Evolutionary conservation across 2,888 invertebrate genomes (phyloP).

Genomic region (Hemistola chrysoprasaria): DNA sequence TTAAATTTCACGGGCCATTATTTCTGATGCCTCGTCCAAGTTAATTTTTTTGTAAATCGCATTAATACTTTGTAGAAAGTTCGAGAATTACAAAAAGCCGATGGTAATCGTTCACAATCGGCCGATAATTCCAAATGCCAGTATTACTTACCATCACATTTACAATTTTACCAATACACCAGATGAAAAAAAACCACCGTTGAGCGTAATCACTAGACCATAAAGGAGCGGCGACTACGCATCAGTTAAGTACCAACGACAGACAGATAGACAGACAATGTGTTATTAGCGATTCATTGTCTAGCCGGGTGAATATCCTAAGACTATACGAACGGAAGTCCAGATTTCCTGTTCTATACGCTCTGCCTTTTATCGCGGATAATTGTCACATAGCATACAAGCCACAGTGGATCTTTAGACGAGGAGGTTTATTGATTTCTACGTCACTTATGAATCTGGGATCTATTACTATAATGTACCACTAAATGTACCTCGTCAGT

Average conservation of each 20-base stretch:
- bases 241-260: constrained; percentile 55
- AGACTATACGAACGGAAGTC: constrained; percentile 75
- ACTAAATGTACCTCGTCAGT: too few relatives aligned
- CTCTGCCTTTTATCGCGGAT: constrained; percentile 32
- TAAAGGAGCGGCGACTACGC: constrained; percentile 56
- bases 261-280: constrained; percentile 56
- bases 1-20: too few relatives aligned
- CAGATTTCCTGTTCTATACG: constrained; percentile 71
- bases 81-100: background rate
- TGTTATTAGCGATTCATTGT: constrained; percentile 66
- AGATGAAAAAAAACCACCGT: constrained; percentile 35
- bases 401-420: background rate
- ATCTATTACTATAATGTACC: too few relatives aligned
- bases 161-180: constrained; percentile 15
- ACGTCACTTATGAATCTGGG: too few relatives aligned
- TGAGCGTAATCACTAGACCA: constrained; percentile 56
- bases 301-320: constrained; percentile 74
- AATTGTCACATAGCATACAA: constrained; percentile 10
- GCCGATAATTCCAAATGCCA: constrained; percentile 20
- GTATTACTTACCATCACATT: constrained; percentile 11
- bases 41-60: too few relatives aligned
- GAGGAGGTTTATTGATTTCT: background rate
- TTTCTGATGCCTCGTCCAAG: too few relatives aligned
- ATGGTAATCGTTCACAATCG: constrained; percentile 8
- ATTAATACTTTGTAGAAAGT: too few relatives aligned